A percentile compares a stretch with the other conserved stretches of the same genome.
Evolutionary conservation across 2,113 vertebrate species (phyloP).

Genomic region (Gnathonemus longibarbis): DNA sequence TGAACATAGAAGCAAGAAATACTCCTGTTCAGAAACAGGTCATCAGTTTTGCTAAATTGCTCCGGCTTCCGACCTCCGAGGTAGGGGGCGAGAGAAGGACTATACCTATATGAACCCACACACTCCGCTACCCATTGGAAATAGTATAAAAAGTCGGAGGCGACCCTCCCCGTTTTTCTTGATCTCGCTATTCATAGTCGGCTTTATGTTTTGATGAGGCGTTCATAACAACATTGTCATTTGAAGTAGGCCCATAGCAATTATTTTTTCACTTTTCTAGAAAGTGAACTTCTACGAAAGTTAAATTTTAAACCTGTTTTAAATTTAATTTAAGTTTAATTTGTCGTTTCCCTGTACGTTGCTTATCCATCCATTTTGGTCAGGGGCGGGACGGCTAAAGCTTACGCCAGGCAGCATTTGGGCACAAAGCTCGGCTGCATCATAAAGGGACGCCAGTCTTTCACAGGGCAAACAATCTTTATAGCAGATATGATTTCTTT

Average conservation of each 20-base stretch:
- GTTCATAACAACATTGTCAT: not conserved
- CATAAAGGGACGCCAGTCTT: not conserved
- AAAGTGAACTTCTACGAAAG: not conserved
- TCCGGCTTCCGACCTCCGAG: too few species aligned
- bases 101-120: too few species aligned
- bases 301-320: not conserved
- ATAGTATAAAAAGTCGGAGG: too few species aligned
- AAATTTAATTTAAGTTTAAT: not conserved
- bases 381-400: not conserved
- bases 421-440: not conserved
- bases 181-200: conserved; percentile 16
- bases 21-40: not conserved
- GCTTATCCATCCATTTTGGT: not conserved
- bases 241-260: not conserved
- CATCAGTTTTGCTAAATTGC: not conserved
- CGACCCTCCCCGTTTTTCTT: conserved; percentile 11
- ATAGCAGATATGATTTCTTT: not conserved
- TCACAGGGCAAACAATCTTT: not conserved
- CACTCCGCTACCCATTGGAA: too few species aligned
- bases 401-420: too few species aligned
- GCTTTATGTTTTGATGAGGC: conserved; percentile 12
- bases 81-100: too few species aligned
- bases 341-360: not conserved
- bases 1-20: too few species aligned
- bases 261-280: not conserved